These are phyloP conservation scores for Mythimna ferrago DNA, from an alignment of 2,888 invertebrate genomes.

Conservation along the genomic window DNA sequence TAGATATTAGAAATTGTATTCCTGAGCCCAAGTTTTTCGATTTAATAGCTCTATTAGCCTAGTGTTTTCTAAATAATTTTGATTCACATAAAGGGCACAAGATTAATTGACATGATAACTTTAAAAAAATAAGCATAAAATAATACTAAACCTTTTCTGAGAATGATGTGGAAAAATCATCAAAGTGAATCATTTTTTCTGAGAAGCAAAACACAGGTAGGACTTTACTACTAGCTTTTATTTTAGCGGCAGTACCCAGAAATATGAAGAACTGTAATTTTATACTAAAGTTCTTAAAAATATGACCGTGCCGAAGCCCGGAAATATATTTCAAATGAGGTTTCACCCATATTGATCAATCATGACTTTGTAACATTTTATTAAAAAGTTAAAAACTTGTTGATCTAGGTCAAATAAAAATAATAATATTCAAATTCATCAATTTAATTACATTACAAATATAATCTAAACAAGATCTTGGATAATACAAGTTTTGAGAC, in stretches of 20 bases:
- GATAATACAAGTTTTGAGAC: slow-evolving; percentile 62
- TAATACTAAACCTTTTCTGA: slow-evolving; percentile 16
- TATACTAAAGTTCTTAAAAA: background rate
- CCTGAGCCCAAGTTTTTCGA: too few species aligned
- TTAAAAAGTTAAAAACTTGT: background rate
- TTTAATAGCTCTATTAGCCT: too few species aligned
- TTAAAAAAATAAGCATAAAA: slow-evolving; percentile 1
- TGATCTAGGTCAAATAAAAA: slow-evolving; percentile 24
- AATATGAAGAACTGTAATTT: slow-evolving; percentile 17
- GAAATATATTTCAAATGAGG: background rate
- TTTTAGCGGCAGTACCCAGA: slow-evolving; percentile 23
- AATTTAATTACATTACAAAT: slow-evolving; percentile 68
- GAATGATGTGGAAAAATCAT: slow-evolving; percentile 34
- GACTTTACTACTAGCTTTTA: slow-evolving; percentile 17
- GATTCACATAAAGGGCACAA: background rate
- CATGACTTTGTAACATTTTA: too few species aligned
- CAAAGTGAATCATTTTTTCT: slow-evolving; percentile 44
- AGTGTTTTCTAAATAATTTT: background rate
- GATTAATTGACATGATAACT: background rate
- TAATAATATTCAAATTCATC: slow-evolving; percentile 53
- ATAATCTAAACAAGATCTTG: slow-evolving; percentile 65
- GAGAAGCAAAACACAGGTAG: slow-evolving; percentile 33
- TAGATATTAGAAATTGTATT: too few species aligned
- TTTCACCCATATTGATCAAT: background rate
- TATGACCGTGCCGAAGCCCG: too few species aligned